Evolutionary conservation across 2,888 invertebrate species (phyloP).

Genomic region (Drosophila maculinotata): DNA sequence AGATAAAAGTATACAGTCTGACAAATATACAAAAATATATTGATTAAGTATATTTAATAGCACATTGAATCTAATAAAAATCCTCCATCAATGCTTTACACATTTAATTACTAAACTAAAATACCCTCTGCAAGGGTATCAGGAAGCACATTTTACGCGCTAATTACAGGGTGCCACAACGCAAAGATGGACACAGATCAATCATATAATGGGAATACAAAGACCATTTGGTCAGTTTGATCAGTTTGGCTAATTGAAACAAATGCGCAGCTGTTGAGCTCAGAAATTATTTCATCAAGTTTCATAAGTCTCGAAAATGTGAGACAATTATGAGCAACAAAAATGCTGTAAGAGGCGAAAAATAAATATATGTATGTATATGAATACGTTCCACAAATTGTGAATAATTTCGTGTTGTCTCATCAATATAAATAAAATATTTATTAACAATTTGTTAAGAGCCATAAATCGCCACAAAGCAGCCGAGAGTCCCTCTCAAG

Average conservation of each 20-base stretch:
- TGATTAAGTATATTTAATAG: too few species aligned
- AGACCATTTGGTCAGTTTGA: constrained; percentile 35
- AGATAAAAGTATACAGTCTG: too few species aligned
- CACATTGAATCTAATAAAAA: too few species aligned
- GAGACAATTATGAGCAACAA: constrained; percentile 34
- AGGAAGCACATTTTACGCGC: constrained; percentile 56
- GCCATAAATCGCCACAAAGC: constrained; percentile 72
- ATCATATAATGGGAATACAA: constrained; percentile 67
- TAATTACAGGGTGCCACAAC: constrained; percentile 82
- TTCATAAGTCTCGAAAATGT: constrained; percentile 19
- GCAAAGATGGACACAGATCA: constrained; percentile 74
- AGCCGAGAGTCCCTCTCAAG: constrained; percentile 46
- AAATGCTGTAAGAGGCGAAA: constrained; percentile 5
- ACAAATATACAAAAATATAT: too few species aligned
- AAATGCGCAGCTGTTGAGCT: constrained; percentile 63
- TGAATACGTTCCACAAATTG: constrained; percentile 54
- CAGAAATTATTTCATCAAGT: constrained; percentile 69
- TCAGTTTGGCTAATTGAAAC: constrained; percentile 65
- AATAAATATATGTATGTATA: neutral
- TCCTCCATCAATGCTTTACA: neutral
- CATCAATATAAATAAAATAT: constrained; percentile 80
- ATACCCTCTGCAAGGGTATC: constrained; percentile 13
- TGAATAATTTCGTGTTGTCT: constrained; percentile 75
- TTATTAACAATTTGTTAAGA: constrained; percentile 78
- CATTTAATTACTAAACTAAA: rapidly evolving